Base-by-base conservation (phyloP, 2,113 vertebrate genomes). In the Labrus mixtus region DNA sequence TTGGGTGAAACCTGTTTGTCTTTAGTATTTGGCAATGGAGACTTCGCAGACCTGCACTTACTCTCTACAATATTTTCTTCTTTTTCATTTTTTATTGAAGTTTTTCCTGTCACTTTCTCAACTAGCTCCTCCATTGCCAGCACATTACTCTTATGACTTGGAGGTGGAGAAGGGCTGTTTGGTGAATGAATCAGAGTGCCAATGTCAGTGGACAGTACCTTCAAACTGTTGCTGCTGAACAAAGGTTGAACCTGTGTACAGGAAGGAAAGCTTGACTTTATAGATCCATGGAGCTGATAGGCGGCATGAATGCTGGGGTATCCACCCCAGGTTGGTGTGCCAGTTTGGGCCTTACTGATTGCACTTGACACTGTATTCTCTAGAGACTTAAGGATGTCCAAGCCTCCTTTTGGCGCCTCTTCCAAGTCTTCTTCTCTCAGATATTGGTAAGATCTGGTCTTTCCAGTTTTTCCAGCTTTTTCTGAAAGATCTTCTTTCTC, bases 291-390 rank as follows among this genome's bases (percentile, higher is more conserved):
- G 73, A 99, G 96, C 91, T 99, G 98, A 91, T 99, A 99, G 74
- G 98, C 98, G 0, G 98, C 98, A 17, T 99, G 98, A 87, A 99
- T 99, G 88, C 98, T 99, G 66, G 98, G 96, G 90, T 99, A 99
- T 29, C 98, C 98, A 3, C 98, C 97, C 98, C 98, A 99, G 1
- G 97, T 98, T 61, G 98, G 98, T 0, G 98, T 95, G 1, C 98
- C 98, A 0, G 98, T 99, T 94, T 99, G 98, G 74, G 98, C 98
- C 76, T 99, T 99, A 93, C 95, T 99, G 93, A 99, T 99, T 83
- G 98, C 98, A 48, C 96, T 97, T 68, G 97, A 97, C 70, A 99
- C 98, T 0, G 98, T 98, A 85, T 99, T 99, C 92, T 99, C 98
- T 33, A 99, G 93, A 20, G 98, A 99, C 88, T 99, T 99, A 2